Conservation (phyloP, 92 coral and sea anemone species). For the Parazoanthus atlanticus region DNA sequence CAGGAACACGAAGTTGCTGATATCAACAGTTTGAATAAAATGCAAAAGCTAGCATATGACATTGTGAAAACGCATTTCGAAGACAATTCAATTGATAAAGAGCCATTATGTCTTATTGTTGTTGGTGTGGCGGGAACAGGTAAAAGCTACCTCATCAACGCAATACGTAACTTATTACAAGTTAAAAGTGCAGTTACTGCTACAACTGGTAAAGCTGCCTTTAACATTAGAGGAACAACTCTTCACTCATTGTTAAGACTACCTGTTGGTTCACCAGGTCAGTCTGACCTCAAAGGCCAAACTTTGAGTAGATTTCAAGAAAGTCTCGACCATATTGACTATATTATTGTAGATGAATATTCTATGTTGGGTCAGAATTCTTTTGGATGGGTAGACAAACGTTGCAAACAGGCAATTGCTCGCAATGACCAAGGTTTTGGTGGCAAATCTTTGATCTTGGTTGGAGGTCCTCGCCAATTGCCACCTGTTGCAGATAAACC, state of each 20-base stretch:
- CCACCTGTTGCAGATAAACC: slow-evolving; percentile 37
- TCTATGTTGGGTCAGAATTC: slow-evolving; percentile 30
- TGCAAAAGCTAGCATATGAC: slow-evolving; percentile 35
- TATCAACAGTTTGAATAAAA: slow-evolving; percentile 30
- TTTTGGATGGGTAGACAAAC: slow-evolving; percentile 17
- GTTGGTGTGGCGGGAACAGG: slow-evolving; percentile 49
- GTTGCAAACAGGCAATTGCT: slow-evolving; percentile 12
- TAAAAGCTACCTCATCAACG: too few species aligned
- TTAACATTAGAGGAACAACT: slow-evolving; percentile 42
- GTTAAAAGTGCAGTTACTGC: slow-evolving; percentile 42
- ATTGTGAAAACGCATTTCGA: slow-evolving; percentile 14
- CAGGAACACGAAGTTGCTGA: slow-evolving; percentile 8
- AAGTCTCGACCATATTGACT: slow-evolving; percentile 37
- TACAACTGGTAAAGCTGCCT: slow-evolving; percentile 55
- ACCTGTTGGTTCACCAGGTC: slow-evolving; percentile 36
- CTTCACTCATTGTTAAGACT: slow-evolving; percentile 48
- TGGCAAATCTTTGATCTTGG: slow-evolving; percentile 31
- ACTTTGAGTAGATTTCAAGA: slow-evolving; percentile 33
- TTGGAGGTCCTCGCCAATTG: slow-evolving; percentile 19
- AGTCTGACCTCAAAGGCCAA: slow-evolving; percentile 36
- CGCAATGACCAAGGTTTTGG: not conserved
- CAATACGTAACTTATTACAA: slow-evolving; percentile 20
- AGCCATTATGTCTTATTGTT: slow-evolving; percentile 41
- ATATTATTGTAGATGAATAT: slow-evolving; percentile 34
- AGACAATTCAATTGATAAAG: slow-evolving; percentile 9